Conservation (phyloP, 1,140 invertebrate genomes). For the Monochamus saltuarius region DNA sequence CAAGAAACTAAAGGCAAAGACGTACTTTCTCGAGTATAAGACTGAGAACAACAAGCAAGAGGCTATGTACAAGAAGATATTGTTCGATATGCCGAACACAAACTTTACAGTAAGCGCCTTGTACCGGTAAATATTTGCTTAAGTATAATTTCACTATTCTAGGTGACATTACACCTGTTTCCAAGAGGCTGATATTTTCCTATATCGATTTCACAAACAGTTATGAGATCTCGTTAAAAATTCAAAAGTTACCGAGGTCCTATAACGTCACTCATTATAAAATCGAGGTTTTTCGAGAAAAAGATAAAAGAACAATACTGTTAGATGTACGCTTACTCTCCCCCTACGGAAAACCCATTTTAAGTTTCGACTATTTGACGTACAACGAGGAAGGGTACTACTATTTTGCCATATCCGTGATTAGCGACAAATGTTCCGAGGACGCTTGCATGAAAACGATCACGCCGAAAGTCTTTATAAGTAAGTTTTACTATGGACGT, state of each 20-base stretch:
- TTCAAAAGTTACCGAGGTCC: slow-evolving; percentile 26
- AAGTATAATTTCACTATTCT: neutral
- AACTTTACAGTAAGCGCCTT: neutral
- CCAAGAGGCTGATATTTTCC: slow-evolving; percentile 17
- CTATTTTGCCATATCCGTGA: slow-evolving; percentile 33
- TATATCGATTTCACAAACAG: slow-evolving; percentile 26
- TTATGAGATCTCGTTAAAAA: slow-evolving; percentile 24
- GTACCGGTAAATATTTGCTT: neutral
- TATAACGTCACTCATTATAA: slow-evolving; percentile 35
- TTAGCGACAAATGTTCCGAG: slow-evolving; percentile 29
- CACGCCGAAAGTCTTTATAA: slow-evolving; percentile 32
- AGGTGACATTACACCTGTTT: slow-evolving; percentile 2
- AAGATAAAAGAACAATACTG: slow-evolving; percentile 23
- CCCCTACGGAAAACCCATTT: neutral
- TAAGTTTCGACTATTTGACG: slow-evolving; percentile 30
- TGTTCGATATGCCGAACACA: slow-evolving; percentile 5
- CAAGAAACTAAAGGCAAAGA: neutral
- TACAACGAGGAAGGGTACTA: slow-evolving; percentile 39
- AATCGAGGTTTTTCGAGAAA: slow-evolving; percentile 33
- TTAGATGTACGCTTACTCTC: slow-evolving; percentile 32
- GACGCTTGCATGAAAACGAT: slow-evolving; percentile 31
- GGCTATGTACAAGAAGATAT: slow-evolving; percentile 16
- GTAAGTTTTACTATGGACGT: slow-evolving; percentile 21
- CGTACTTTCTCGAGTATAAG: neutral
- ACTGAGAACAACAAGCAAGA: neutral